Percentiles rank a stretch among this genome's conserved stretches.
Evolutionary conservation across 2,113 vertebrate genomes (phyloP).

Genomic region (Plestiodon gilberti): DNA sequence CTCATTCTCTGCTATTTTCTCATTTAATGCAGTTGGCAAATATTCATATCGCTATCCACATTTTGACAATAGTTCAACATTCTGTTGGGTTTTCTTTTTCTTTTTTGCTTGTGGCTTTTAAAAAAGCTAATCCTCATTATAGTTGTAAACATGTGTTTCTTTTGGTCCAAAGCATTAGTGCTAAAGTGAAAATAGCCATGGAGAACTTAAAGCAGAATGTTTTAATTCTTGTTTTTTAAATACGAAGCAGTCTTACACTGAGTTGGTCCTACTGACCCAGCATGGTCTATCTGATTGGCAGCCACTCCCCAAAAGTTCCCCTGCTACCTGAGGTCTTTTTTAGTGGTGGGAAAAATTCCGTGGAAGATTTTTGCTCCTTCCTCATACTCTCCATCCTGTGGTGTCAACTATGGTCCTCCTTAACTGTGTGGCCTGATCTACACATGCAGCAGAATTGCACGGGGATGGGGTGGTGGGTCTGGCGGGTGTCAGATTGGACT

Average conservation of each 20-base stretch:
- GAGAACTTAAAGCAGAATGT: constrained; percentile 44
- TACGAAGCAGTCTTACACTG: background rate
- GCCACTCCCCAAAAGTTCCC: no score
- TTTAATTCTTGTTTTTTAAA: background rate
- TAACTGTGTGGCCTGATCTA: no score
- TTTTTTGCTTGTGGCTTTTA: constrained; percentile 13
- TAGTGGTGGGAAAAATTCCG: no score
- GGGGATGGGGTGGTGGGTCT: no score
- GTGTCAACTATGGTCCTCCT: no score
- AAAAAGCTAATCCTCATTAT: constrained; percentile 72
- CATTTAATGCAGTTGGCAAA: constrained; percentile 74
- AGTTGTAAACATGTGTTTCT: constrained; percentile 75
- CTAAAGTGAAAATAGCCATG: constrained; percentile 64
- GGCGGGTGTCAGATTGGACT: no score
- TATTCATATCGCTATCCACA: constrained; percentile 72
- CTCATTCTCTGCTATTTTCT: constrained; percentile 70
- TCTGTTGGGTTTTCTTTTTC: constrained; percentile 6
- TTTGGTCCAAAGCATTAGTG: constrained; percentile 55
- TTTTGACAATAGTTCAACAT: constrained; percentile 70
- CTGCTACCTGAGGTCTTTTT: background rate
- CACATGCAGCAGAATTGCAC: no score
- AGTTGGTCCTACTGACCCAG: background rate
- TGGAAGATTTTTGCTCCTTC: no score
- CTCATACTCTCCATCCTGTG: no score
- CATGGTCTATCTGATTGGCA: background rate